A percentile compares a stretch with the other conserved stretches of the same genome.
Conservation (phyloP, 35 echinoderm and acorn worm species). For the Stichopus chloronotus region DNA sequence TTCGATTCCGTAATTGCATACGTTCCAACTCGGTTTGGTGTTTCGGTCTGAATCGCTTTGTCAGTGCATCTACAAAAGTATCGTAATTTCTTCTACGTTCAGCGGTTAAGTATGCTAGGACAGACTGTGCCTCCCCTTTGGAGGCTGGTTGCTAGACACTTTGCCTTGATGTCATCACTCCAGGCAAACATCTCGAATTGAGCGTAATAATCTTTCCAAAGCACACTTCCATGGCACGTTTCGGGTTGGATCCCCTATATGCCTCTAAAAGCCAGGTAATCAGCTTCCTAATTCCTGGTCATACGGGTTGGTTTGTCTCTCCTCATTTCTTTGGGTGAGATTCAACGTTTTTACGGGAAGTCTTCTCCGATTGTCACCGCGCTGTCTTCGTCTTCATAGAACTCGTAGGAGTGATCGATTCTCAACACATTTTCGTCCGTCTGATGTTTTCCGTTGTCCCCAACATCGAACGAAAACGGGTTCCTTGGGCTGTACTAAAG, state of each 20-base stretch:
- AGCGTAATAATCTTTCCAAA: not conserved
- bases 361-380: too few species aligned
- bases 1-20: not conserved
- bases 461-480: too few species aligned
- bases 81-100: not conserved
- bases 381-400: too few species aligned
- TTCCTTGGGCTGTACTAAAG: too few species aligned
- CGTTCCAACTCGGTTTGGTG: not conserved
- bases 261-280: too few species aligned
- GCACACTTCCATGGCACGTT: not conserved
- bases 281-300: too few species aligned
- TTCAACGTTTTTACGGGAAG: too few species aligned
- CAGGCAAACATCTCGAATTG: conserved; percentile 36
- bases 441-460: too few species aligned
- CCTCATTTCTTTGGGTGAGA: too few species aligned
- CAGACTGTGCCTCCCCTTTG: not conserved
- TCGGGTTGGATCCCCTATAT: not conserved
- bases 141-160: conserved; percentile 2
- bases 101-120: not conserved
- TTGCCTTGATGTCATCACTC: not conserved
- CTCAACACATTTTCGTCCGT: too few species aligned
- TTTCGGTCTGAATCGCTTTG: not conserved
- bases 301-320: too few species aligned
- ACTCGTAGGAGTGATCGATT: too few species aligned
- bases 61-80: not conserved